A percentile compares a stretch with the other conserved stretches of the same genome.
These are phyloP conservation scores for Apamea sordens DNA, from an alignment of 2,888 invertebrate genomes.

Conservation along the genomic window DNA sequence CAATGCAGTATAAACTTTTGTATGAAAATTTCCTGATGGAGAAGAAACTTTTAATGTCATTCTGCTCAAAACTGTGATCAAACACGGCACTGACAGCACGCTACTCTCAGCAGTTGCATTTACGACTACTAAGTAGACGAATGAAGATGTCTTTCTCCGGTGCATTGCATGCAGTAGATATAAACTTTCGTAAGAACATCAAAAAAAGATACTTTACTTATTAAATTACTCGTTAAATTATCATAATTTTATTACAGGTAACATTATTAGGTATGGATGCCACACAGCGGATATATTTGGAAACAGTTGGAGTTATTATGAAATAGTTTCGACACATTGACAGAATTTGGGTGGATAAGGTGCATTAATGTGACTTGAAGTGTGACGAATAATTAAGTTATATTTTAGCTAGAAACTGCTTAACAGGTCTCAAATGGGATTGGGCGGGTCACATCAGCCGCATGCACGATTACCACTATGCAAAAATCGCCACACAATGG, in stretches of 20 bases:
- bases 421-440: no score
- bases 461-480: no score
- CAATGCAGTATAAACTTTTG: no score
- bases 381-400: background rate
- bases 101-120: background rate
- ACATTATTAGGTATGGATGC: slow-evolving; percentile 24
- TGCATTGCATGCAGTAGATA: background rate
- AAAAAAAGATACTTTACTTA: slow-evolving; percentile 21
- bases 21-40: no score
- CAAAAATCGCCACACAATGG: no score
- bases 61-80: no score
- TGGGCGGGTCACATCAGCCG: no score
- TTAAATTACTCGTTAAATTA: slow-evolving; percentile 35
- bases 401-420: background rate
- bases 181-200: slow-evolving; percentile 3
- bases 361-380: slow-evolving; percentile 18
- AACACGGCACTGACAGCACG: background rate
- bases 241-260: slow-evolving; percentile 22
- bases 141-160: background rate
- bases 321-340: slow-evolving; percentile 42
- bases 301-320: slow-evolving; percentile 16
- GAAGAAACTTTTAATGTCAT: background rate
- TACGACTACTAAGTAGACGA: background rate
- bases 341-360: slow-evolving; percentile 28
- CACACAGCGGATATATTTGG: slow-evolving; percentile 33